Percentiles rank a stretch among this genome's conserved stretches.
phyloP scores from a whole-genome alignment of 2,113 vertebrate species.

The Copsychus sechellarum region DNA sequence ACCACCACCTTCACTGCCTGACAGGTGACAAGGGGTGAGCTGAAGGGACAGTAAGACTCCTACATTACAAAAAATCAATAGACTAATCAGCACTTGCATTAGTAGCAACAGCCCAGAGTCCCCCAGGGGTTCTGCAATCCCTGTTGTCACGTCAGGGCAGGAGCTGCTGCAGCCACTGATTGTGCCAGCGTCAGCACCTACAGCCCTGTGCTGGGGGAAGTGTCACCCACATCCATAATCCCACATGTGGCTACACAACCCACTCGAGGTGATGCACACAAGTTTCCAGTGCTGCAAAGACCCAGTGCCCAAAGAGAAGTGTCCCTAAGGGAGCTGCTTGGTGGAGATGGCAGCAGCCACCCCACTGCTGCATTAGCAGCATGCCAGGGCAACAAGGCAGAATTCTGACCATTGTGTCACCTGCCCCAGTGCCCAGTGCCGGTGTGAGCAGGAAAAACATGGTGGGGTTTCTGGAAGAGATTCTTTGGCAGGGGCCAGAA shows the following conservation, averaged over 20 bases:
- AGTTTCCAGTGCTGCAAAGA: not conserved
- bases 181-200: fast-evolving
- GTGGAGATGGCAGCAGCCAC: not conserved
- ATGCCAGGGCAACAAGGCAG: not conserved
- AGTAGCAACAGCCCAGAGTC: not conserved
- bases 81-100: not conserved
- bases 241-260: not conserved
- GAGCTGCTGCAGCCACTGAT: not conserved
- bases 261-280: fast-evolving
- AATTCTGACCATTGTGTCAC: not conserved
- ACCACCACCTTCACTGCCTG: not conserved
- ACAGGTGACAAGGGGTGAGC: not conserved
- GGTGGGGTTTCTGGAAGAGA: not conserved
- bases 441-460: not conserved
- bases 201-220: not conserved
- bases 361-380: fast-evolving
- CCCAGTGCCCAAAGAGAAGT: not conserved
- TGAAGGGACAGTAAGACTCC: not conserved
- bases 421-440: fast-evolving
- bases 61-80: not conserved
- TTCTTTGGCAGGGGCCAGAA: not conserved
- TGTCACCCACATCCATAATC: not conserved
- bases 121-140: not conserved
- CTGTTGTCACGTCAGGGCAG: not conserved
- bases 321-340: not conserved